Conservation (phyloP, 2,888 invertebrate genomes). For the Dromius quadrimaculatus region DNA sequence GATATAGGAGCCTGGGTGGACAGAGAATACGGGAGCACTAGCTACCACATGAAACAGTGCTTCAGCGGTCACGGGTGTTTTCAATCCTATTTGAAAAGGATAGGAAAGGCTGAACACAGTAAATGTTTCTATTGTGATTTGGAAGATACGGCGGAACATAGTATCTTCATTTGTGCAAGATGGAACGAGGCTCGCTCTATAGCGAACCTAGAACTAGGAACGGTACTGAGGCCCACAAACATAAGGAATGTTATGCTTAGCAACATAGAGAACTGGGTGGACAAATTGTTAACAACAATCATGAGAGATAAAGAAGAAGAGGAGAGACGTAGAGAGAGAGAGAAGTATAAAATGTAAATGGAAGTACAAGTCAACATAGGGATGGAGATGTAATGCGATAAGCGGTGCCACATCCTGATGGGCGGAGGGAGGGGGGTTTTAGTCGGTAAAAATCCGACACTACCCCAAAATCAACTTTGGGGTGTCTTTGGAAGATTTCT, state of each 20-base stretch:
- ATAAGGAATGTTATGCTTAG: background rate
- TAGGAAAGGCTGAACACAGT: background rate
- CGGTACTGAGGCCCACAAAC: background rate
- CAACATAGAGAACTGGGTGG: background rate
- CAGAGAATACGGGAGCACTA: background rate
- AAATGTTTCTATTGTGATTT: background rate
- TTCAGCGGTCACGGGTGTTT: background rate
- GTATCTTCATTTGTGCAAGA: background rate
- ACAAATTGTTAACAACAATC: background rate
- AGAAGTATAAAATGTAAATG: background rate
- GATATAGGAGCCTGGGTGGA: background rate
- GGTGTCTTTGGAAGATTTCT: no score
- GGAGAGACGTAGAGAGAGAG: background rate
- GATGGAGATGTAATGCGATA: background rate
- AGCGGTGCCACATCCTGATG: background rate
- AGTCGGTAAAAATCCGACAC: background rate
- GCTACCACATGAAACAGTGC: no score
- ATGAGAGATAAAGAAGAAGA: background rate
- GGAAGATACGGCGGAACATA: background rate
- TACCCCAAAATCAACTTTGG: no score
- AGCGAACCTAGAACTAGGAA: background rate
- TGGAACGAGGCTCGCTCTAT: background rate
- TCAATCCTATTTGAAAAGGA: background rate
- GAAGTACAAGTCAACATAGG: background rate
- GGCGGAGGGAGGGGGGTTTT: background rate